These are phyloP conservation scores for Lepidocolaptes lacrymiger DNA, from an alignment of 2,797 vertebrate genomes.

Conservation along the genomic window DNA sequence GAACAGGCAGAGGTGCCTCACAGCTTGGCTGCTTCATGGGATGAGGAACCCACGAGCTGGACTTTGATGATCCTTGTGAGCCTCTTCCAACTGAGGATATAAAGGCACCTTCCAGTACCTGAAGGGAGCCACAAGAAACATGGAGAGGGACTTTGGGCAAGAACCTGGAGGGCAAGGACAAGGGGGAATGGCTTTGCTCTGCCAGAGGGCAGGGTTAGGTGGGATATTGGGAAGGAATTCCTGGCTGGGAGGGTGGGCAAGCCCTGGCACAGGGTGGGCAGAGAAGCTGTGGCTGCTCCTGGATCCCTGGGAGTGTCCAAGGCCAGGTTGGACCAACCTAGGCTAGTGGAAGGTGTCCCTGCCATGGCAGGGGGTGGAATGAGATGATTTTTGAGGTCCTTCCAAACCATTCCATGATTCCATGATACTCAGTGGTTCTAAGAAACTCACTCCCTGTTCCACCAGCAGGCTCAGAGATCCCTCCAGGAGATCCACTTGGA, in stretches of 20 bases:
- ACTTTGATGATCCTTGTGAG: too few species aligned
- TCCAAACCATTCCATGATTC: rapidly evolving
- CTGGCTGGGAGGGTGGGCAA: not conserved
- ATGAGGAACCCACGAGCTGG: not conserved
- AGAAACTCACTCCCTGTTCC: not conserved
- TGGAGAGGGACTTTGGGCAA: not conserved
- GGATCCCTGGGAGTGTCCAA: not conserved
- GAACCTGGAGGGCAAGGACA: not conserved
- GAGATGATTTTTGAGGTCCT: rapidly evolving
- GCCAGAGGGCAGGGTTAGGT: not conserved
- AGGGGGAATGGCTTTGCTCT: not conserved
- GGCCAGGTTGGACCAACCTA: not conserved
- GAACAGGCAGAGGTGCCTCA: not conserved
- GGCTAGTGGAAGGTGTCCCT: not conserved
- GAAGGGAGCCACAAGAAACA: not conserved
- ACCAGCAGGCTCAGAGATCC: not conserved
- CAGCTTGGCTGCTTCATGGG: rapidly evolving
- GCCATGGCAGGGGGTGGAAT: not conserved
- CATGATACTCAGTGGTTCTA: not conserved
- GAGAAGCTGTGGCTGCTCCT: not conserved
- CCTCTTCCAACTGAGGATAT: not conserved
- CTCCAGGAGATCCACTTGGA: not conserved
- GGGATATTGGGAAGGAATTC: not conserved
- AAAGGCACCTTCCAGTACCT: not conserved
- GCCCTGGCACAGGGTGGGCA: not conserved